A percentile compares a stretch with the other conserved stretches of the same genome.
Evolutionary conservation across 2,888 invertebrate species (phyloP).

Genomic region (Sycophila texana): DNA sequence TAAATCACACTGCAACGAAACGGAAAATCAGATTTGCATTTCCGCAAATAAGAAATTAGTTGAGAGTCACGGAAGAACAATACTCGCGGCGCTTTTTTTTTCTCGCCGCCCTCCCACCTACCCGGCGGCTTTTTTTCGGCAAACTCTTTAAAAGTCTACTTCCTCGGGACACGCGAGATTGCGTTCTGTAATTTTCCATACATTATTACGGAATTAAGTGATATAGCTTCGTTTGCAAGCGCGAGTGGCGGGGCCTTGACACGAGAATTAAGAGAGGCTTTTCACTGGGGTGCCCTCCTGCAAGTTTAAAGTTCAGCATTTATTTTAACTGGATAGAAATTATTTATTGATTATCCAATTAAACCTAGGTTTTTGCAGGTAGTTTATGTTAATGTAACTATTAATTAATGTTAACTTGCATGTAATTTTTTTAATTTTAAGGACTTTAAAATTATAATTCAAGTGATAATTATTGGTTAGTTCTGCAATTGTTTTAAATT

Average conservation of each 20-base stretch:
- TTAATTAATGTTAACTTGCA: too few species aligned
- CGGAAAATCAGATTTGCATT: slow-evolving; percentile 16
- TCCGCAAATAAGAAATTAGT: neutral
- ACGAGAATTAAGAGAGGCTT: slow-evolving; percentile 8
- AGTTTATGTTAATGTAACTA: too few species aligned
- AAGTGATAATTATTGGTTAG: too few species aligned
- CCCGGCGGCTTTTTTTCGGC: slow-evolving; percentile 5
- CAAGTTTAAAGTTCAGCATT: too few species aligned
- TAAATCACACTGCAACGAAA: slow-evolving; percentile 15
- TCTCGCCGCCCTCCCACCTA: neutral
- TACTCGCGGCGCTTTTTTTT: neutral
- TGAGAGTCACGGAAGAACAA: neutral
- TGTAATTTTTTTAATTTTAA: too few species aligned
- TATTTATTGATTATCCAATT: too few species aligned
- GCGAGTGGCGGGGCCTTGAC: slow-evolving; percentile 30
- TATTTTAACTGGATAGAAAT: too few species aligned
- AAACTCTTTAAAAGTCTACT: slow-evolving; percentile 19
- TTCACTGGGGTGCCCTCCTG: neutral
- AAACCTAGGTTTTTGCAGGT: too few species aligned
- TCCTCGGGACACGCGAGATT: slow-evolving; percentile 61
- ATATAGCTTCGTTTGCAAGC: slow-evolving; percentile 56
- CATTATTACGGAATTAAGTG: slow-evolving; percentile 60
- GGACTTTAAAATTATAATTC: too few species aligned
- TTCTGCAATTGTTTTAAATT: too few species aligned
- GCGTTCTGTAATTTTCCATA: slow-evolving; percentile 57